Base-by-base conservation (phyloP, 1,140 invertebrate genomes). In the Drosophila subobscura region DNA sequence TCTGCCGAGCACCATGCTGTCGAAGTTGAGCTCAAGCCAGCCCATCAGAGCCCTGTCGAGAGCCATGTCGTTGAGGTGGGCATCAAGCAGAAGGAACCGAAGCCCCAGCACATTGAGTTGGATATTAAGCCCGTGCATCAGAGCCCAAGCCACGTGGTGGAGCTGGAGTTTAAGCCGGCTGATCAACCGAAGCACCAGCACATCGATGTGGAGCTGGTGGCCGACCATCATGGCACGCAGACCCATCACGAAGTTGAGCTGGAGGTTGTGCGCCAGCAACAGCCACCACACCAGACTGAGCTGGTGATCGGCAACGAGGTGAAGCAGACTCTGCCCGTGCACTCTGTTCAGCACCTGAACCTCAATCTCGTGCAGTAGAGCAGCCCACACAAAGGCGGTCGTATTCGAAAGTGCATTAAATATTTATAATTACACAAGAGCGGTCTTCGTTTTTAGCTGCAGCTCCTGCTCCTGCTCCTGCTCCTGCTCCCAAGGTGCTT, bases 381-480 rank as follows among this genome's bases (percentile, higher is more conserved):
- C n/a, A n/a, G 22, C 2, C 1, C 27, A 14, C 29, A 25, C 42
- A 57, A 25, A 33, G 52, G n/a, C 25, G 55, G 68, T 37, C 46
- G 27, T 70, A 44, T 57, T 33, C 22, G 44, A 55, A 72, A 73
- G 25, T 25, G 71, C 71, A 74, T 65, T 74, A 74, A 72, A 55
- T 77, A 77, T 77, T 47, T 78, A 51, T 72, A 77, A 78, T 67
- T 72, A 51, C 47, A 61, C 41, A 45, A 54, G 51, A 27, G 40
- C 3, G 42, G 27, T 29, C 44, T 70, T 20, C 0, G 16, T 0
- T 77, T 63, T 45, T 27, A 50, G 27, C 50, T 46, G 46, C 65
- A 27, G 23, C 54, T 33, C 55, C 7, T 20, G 16, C 16, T 33
- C 55, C 7, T 20, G 16, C 16, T 20, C 16, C 16, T 1, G 16